phyloP scores from a whole-genome alignment of 2,113 vertebrate species.

The Chitala chitala region DNA sequence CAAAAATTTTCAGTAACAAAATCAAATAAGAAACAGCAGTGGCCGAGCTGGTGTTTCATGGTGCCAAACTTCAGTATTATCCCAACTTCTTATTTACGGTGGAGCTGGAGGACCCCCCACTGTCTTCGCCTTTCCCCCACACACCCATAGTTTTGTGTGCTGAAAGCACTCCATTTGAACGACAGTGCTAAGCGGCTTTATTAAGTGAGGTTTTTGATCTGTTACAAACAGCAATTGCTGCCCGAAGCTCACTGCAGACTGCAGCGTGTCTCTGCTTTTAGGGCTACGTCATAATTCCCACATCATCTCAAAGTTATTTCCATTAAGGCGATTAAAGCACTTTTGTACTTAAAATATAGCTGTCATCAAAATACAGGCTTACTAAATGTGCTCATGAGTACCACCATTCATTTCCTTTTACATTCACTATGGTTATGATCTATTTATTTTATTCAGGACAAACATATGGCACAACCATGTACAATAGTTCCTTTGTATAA shows the following conservation, averaged over 20 bases:
- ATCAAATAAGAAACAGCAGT: no score
- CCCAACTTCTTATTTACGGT: no score
- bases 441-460: not conserved
- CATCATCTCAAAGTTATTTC: not conserved
- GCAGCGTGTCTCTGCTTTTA: not conserved
- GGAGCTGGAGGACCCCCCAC: not conserved
- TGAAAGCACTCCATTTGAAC: no score
- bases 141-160: no score
- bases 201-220: not conserved
- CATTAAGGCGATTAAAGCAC: not conserved
- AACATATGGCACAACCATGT: no score
- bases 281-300: conserved; percentile 7
- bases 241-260: not conserved
- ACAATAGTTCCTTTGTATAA: no score
- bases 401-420: not conserved
- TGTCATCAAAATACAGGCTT: conserved; percentile 17
- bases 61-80: no score
- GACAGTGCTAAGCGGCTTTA: not conserved
- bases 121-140: not conserved
- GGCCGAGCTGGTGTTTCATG: no score
- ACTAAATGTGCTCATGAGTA: not conserved
- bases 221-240: not conserved
- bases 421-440: not conserved
- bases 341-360: conserved; percentile 4
- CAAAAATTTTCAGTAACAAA: no score